Evolutionary conservation across 2,888 invertebrate species (phyloP).

Genomic region (Meandrusa payeni): DNA sequence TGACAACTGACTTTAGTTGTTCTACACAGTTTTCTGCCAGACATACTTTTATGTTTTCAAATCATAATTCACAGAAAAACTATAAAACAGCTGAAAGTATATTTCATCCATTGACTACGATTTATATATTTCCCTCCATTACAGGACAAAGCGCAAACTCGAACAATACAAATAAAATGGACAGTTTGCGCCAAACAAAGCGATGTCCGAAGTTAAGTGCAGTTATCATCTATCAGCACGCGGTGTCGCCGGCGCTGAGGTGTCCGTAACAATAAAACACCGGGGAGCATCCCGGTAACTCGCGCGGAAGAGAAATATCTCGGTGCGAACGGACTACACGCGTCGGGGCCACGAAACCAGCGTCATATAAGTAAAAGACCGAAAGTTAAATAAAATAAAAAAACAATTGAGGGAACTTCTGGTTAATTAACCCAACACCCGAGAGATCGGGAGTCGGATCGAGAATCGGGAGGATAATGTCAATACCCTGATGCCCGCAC

Average conservation of each 20-base stretch:
- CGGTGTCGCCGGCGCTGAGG: slow-evolving; percentile 22
- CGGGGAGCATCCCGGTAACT: slow-evolving; percentile 31
- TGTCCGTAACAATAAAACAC: slow-evolving; percentile 40
- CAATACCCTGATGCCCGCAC: no score
- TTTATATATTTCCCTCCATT: slow-evolving; percentile 5
- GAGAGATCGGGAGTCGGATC: no score
- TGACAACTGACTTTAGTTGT: no score
- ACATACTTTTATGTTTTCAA: no score
- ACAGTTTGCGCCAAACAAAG: slow-evolving; percentile 18
- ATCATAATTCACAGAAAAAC: neutral
- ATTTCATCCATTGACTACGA: slow-evolving; percentile 1
- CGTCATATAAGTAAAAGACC: no score
- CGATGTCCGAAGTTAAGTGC: slow-evolving; percentile 18
- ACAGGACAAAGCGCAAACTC: slow-evolving; percentile 11
- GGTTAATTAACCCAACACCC: no score
- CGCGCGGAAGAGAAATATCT: slow-evolving; percentile 45
- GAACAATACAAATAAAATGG: slow-evolving; percentile 18
- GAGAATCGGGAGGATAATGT: no score
- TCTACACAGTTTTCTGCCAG: no score
- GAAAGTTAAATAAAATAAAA: no score
- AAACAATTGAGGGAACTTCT: no score
- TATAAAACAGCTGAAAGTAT: neutral
- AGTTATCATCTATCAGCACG: slow-evolving; percentile 20
- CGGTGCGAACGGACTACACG: slow-evolving; percentile 24
- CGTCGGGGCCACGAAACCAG: slow-evolving; percentile 20